phyloP scores from a whole-genome alignment of 2,113 vertebrate genomes.

The Lamprologus sp. region DNA sequence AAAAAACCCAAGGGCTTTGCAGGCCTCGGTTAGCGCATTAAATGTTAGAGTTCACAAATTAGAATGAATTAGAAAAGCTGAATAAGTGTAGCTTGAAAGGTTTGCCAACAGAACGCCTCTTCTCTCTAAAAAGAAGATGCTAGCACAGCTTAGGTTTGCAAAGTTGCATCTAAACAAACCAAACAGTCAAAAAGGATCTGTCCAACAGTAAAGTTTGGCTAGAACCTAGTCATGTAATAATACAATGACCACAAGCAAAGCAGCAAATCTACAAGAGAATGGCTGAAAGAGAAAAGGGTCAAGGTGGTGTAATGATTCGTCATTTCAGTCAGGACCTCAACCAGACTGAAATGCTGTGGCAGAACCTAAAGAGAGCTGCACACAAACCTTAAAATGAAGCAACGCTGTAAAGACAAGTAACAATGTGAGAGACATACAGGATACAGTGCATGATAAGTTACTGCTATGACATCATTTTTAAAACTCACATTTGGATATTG shows the following conservation, averaged over 20 bases:
- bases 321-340: not conserved
- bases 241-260: not conserved
- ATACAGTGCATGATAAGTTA: not conserved
- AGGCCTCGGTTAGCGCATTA: not conserved
- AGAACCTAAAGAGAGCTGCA: not conserved
- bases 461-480: not conserved
- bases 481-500: not conserved
- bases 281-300: not conserved
- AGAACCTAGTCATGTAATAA: not conserved
- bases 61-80: not conserved
- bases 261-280: not conserved
- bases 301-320: no score
- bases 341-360: accelerated
- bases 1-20: not conserved
- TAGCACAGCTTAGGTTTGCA: not conserved
- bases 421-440: not conserved
- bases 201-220: not conserved
- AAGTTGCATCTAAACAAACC: not conserved
- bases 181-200: not conserved
- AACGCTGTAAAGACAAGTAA: not conserved
- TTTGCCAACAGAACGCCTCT: not conserved
- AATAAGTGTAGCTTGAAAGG: not conserved
- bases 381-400: not conserved
- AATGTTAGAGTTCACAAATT: not conserved
- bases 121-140: not conserved